Conservation (phyloP, 2,113 vertebrate genomes). For the Capreolus pygargus region DNA sequence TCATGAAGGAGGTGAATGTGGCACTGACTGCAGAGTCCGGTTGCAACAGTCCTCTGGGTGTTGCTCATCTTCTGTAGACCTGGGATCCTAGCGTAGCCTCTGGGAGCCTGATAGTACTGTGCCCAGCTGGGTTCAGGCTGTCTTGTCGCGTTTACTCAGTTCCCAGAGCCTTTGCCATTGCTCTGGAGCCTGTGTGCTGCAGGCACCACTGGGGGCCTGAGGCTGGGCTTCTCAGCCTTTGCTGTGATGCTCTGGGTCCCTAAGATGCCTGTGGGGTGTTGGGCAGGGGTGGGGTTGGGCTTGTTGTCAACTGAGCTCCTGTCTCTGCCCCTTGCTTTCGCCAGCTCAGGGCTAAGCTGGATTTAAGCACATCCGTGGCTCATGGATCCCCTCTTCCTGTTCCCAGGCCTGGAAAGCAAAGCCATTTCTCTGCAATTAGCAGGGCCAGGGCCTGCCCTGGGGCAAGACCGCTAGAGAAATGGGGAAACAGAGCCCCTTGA, state of each 20-base stretch:
- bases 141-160: neutral
- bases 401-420: neutral
- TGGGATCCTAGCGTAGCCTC: neutral
- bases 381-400: neutral
- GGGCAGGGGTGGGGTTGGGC: neutral
- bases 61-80: neutral
- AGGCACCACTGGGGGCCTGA: neutral
- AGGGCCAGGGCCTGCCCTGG: neutral
- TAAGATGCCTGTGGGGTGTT: neutral
- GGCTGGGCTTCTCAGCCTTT: neutral
- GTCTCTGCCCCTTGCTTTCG: neutral
- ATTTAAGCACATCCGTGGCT: neutral
- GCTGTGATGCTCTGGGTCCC: neutral
- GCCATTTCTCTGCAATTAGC: neutral
- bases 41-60: neutral
- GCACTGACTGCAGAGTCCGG: neutral
- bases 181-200: neutral
- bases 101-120: neutral
- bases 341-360: neutral
- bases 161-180: neutral
- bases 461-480: neutral
- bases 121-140: neutral
- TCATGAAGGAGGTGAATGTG: conserved; percentile 85
- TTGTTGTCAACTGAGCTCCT: neutral
- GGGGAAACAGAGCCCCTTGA: no score